Conservation (phyloP, 2,113 vertebrate species). For the Callopanchax toddi region DNA sequence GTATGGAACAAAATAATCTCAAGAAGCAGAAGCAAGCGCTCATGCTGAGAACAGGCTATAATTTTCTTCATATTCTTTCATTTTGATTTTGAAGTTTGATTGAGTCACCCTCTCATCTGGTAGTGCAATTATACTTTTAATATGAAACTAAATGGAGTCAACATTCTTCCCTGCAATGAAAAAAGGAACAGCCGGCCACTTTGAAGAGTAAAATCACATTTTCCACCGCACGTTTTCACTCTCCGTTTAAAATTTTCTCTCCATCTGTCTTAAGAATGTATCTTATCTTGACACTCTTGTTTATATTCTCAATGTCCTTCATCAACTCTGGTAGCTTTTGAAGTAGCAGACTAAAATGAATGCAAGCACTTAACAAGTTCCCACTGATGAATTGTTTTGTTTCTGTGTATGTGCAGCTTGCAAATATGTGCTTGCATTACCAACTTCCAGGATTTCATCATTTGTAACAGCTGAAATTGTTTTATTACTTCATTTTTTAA, state of each 20-base stretch:
- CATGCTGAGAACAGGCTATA: slow-evolving; percentile 23
- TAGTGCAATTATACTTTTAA: slow-evolving; percentile 61
- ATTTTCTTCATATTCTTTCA: slow-evolving; percentile 45
- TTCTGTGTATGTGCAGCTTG: slow-evolving; percentile 15
- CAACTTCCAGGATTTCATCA: slow-evolving; percentile 29
- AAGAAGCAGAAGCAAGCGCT: neutral
- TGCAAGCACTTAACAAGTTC: slow-evolving; percentile 20
- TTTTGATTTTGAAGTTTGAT: slow-evolving; percentile 61
- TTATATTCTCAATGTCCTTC: slow-evolving; percentile 48
- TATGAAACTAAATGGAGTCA: slow-evolving; percentile 57
- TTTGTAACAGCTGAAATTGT: slow-evolving; percentile 33
- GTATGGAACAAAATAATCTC: slow-evolving; percentile 30
- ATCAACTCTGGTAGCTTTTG: slow-evolving; percentile 40
- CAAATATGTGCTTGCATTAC: slow-evolving; percentile 33
- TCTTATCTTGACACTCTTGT: slow-evolving; percentile 39
- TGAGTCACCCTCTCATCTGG: slow-evolving; percentile 52
- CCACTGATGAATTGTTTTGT: slow-evolving; percentile 36
- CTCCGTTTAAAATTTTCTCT: slow-evolving; percentile 16
- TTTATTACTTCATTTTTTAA: slow-evolving; percentile 27
- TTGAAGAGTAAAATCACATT: slow-evolving; percentile 48
- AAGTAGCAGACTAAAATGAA: slow-evolving; percentile 43
- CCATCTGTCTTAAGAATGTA: slow-evolving; percentile 39
- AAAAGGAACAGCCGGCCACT: slow-evolving; percentile 20
- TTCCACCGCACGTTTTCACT: slow-evolving; percentile 11
- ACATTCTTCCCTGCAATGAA: slow-evolving; percentile 54